Evolutionary conservation across 1,140 invertebrate species (phyloP).

Genomic region (Phymorhynchus buccinoides): DNA sequence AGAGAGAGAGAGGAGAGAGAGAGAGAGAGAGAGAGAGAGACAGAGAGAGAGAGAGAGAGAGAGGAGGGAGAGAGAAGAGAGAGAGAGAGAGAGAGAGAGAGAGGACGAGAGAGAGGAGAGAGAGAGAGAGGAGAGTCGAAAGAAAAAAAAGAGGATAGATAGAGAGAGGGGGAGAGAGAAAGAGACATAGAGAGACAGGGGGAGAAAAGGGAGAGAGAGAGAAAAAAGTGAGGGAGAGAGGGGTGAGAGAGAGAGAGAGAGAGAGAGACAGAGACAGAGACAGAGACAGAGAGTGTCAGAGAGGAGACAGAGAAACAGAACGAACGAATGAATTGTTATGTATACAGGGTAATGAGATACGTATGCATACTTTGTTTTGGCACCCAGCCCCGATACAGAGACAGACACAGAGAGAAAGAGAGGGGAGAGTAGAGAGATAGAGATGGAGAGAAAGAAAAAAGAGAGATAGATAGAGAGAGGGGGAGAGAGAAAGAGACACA

Average conservation of each 20-base stretch:
- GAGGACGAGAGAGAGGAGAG: background rate
- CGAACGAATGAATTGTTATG: background rate
- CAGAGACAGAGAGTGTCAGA: background rate
- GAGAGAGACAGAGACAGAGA: background rate
- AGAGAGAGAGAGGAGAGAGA: background rate
- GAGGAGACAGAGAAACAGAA: slow-evolving; percentile 9
- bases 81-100: background rate
- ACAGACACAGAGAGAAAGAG: no score
- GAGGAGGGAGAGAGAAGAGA: background rate
- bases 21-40: background rate
- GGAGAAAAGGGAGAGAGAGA: background rate
- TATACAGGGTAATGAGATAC: no score
- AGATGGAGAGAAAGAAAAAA: no score
- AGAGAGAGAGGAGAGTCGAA: background rate
- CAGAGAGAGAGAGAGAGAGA: background rate
- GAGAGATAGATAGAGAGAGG: no score
- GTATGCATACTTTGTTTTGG: no score
- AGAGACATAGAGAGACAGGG: background rate
- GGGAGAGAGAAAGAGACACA: no score
- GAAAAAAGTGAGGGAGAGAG: no score
- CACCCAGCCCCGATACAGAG: no score
- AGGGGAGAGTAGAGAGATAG: no score
- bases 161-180: background rate
- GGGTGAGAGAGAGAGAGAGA: background rate
- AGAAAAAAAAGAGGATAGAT: background rate